A percentile compares a stretch with the other conserved stretches of the same genome.
phyloP scores from a whole-genome alignment of 1,140 invertebrate genomes.

The Elymnias hypermnestra region DNA sequence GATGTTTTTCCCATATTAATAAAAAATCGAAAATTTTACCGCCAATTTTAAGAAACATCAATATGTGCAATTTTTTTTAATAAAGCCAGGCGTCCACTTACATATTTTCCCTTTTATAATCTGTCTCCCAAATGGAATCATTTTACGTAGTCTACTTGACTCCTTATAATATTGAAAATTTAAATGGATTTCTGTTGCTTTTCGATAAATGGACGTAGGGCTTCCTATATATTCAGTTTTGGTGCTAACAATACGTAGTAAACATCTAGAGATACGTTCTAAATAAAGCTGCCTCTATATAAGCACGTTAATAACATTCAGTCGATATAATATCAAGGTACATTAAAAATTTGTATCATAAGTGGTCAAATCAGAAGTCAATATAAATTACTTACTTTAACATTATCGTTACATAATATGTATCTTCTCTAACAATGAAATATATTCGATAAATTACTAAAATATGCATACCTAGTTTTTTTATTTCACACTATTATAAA shows the following conservation, averaged over 20 bases:
- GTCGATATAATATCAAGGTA: slow-evolving; percentile 4
- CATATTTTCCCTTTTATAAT: not conserved
- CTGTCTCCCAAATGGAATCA: too few species aligned
- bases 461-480: slow-evolving; percentile 4
- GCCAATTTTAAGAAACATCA: not conserved
- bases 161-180: too few species aligned
- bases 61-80: not conserved
- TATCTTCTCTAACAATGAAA: slow-evolving; percentile 2
- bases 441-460: slow-evolving; percentile 1
- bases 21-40: too few species aligned
- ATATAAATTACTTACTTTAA: not conserved
- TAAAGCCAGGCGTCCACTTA: not conserved
- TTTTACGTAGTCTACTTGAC: too few species aligned
- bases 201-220: not conserved
- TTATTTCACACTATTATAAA: slow-evolving; percentile 2
- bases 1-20: too few species aligned
- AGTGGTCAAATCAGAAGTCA: not conserved
- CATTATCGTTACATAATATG: too few species aligned
- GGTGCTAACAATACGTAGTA: not conserved
- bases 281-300: not conserved
- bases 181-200: too few species aligned
- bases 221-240: not conserved
- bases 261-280: not conserved
- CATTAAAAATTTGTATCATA: slow-evolving; percentile 2
- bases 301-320: slow-evolving; percentile 2